Conservation (phyloP, 2,113 vertebrate species). For the Zosterops japonicus region DNA sequence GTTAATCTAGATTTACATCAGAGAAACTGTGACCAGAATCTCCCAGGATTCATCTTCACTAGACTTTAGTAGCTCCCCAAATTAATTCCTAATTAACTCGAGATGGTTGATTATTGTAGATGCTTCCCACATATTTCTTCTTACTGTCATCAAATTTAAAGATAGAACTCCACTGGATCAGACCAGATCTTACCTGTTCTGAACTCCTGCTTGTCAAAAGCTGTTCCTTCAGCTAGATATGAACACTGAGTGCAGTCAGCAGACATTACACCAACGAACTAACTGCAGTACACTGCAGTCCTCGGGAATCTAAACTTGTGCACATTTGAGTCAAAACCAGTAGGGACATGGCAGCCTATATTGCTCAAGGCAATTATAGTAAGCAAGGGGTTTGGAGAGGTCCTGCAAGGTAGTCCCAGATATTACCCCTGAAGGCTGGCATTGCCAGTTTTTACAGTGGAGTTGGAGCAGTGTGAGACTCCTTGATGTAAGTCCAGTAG, state of each 20-base stretch:
- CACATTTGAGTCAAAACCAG: neutral
- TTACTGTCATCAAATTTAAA: neutral
- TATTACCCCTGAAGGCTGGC: neutral
- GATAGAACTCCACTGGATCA: neutral
- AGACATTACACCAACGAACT: neutral
- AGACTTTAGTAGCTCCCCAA: conserved; percentile 38
- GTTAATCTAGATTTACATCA: conserved; percentile 48
- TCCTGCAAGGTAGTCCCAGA: neutral
- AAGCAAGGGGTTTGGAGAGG: neutral
- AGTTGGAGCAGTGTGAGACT: neutral
- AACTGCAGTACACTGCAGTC: neutral
- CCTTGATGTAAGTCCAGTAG: neutral
- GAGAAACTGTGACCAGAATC: conserved; percentile 42
- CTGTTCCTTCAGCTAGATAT: neutral
- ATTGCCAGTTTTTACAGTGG: neutral
- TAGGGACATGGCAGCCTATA: neutral
- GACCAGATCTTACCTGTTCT: neutral
- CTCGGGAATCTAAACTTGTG: neutral
- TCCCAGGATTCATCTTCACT: conserved; percentile 39
- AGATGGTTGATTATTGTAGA: conserved; percentile 27
- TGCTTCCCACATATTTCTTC: conserved; percentile 42
- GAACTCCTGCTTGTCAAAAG: neutral
- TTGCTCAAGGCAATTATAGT: neutral
- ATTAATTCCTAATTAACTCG: conserved; percentile 62
- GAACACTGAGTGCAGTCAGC: neutral